Conservation (phyloP, 2,888 invertebrate genomes). For the Mythimna vitellina region DNA sequence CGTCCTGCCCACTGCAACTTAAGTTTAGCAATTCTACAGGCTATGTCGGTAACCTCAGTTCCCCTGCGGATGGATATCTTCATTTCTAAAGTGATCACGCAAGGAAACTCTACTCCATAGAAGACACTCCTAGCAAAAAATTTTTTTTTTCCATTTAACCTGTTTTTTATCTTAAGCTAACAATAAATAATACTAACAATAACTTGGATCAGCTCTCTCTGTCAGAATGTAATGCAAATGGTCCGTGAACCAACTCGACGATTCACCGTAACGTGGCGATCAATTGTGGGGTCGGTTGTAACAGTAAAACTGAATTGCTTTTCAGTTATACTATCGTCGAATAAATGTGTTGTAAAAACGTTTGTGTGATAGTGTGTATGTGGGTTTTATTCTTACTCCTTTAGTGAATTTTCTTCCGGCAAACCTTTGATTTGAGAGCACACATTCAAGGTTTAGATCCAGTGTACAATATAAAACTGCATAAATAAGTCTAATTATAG, state of each 20-base stretch:
- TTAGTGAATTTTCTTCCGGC: too few species aligned
- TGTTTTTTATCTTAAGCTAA: background rate
- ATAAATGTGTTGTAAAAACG: constrained; percentile 7
- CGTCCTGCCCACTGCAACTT: too few species aligned
- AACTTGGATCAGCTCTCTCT: constrained; percentile 36
- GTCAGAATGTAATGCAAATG: constrained; percentile 57
- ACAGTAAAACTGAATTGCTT: constrained; percentile 45
- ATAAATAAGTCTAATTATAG: too few species aligned
- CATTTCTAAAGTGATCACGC: too few species aligned
- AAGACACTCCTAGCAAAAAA: background rate
- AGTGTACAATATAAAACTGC: too few species aligned
- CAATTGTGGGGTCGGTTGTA: constrained; percentile 44
- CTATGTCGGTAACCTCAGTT: too few species aligned
- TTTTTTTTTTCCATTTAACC: background rate
- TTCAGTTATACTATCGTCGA: constrained; percentile 30
- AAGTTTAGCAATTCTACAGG: too few species aligned
- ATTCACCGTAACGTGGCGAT: constrained; percentile 38
- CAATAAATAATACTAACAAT: constrained; percentile 47
- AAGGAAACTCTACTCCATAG: too few species aligned
- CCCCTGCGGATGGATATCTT: too few species aligned
- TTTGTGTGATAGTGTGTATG: background rate
- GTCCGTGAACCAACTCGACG: constrained; percentile 49
- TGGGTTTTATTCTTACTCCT: too few species aligned
- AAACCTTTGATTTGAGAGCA: too few species aligned
- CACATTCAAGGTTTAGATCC: too few species aligned